Conservation (phyloP, 1,140 invertebrate species). For the Drosophila bipectinata region DNA sequence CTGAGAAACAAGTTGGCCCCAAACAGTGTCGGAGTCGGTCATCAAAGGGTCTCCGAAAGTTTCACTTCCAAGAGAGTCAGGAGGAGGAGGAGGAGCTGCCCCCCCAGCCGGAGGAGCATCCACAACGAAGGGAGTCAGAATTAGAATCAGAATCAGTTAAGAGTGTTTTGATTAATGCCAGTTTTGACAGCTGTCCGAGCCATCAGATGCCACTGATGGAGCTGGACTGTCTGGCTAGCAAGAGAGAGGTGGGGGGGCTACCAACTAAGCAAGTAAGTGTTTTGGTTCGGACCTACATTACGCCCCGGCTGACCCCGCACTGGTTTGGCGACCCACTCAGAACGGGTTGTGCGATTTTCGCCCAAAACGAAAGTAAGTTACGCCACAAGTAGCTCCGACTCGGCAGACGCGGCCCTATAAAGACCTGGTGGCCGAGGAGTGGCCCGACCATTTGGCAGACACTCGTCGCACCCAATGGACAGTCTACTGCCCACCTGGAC, state of each 20-base stretch:
- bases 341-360: slow-evolving; percentile 61
- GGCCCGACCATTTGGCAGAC: slow-evolving; percentile 17
- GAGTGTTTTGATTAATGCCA: slow-evolving; percentile 80
- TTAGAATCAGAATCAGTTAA: slow-evolving; percentile 21
- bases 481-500: slow-evolving; percentile 29
- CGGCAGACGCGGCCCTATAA: slow-evolving; percentile 32
- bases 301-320: slow-evolving; percentile 7
- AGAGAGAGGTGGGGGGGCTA: no score
- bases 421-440: neutral
- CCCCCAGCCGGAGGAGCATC: slow-evolving; percentile 14
- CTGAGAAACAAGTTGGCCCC: slow-evolving; percentile 38
- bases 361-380: slow-evolving; percentile 70
- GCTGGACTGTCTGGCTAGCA: neutral
- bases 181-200: slow-evolving; percentile 73
- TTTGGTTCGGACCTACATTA: slow-evolving; percentile 6
- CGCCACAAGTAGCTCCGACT: neutral
- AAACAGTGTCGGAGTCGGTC: slow-evolving; percentile 7
- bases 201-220: slow-evolving; percentile 9
- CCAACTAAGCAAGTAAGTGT: slow-evolving; percentile 2
- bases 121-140: slow-evolving; percentile 36
- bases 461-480: slow-evolving; percentile 39
- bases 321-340: slow-evolving; percentile 27
- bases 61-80: slow-evolving; percentile 12
- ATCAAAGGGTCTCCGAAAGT: slow-evolving; percentile 33
- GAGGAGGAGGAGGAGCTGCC: neutral